These are phyloP conservation scores for Sebastes matsubarae DNA, from an alignment of 2,797 vertebrate species.

Conservation along the genomic window DNA sequence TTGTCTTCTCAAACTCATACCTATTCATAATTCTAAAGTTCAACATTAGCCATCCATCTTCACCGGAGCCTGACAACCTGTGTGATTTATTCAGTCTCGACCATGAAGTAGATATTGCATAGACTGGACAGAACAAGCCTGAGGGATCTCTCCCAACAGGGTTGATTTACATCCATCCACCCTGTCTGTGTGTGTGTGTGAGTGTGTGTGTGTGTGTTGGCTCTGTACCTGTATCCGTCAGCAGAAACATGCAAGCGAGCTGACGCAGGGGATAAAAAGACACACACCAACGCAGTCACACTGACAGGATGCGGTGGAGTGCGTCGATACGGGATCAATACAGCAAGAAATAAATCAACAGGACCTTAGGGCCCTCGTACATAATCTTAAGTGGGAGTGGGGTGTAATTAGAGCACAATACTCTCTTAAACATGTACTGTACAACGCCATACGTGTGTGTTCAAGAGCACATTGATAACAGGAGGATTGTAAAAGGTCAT, in stretches of 20 bases:
- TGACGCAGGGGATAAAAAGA: conserved; percentile 56
- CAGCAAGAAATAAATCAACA: conserved; percentile 58
- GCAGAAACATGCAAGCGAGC: conserved; percentile 64
- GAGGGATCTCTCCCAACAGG: conserved; percentile 46
- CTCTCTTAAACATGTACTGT: conserved; percentile 3
- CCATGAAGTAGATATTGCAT: conserved; percentile 48
- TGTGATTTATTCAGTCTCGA: conserved; percentile 59
- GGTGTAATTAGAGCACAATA: conserved; percentile 22
- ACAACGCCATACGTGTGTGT: neutral
- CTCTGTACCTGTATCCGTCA: conserved; percentile 64
- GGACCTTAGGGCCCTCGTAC: conserved; percentile 8
- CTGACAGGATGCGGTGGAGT: conserved; percentile 30
- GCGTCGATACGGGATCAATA: conserved; percentile 53
- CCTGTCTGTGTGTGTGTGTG: conserved; percentile 8
- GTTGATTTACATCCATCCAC: conserved; percentile 62
- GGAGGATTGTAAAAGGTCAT: neutral
- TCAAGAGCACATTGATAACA: neutral
- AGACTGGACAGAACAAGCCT: conserved; percentile 39
- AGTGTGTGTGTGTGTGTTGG: conserved; percentile 21
- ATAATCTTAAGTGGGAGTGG: conserved; percentile 40
- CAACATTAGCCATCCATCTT: conserved; percentile 47
- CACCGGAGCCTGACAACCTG: conserved; percentile 34
- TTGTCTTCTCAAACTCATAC: conserved; percentile 10
- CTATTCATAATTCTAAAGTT: conserved; percentile 43
- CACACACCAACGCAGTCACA: conserved; percentile 12